A percentile compares a stretch with the other conserved stretches of the same genome.
Evolutionary conservation across 2,113 vertebrate species (phyloP).

Genomic region (Tauraco erythrolophus): DNA sequence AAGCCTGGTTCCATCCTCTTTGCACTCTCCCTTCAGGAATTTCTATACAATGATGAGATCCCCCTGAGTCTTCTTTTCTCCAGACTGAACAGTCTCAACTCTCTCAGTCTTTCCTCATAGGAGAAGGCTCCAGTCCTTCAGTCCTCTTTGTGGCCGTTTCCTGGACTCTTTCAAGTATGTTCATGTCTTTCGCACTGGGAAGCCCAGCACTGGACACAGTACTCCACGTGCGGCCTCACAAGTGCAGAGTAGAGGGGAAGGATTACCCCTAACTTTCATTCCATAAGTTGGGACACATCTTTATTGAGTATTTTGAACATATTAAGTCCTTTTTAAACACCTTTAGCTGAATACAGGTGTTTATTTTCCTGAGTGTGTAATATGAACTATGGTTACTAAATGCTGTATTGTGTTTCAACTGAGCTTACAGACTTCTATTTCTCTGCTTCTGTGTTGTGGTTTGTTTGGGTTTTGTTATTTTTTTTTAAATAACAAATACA

Average conservation of each 20-base stretch:
- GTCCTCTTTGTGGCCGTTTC: rapidly evolving
- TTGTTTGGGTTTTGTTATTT: background rate
- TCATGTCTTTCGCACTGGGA: background rate
- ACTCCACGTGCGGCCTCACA: background rate
- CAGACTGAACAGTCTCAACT: background rate
- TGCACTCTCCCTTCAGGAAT: background rate
- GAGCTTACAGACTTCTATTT: background rate
- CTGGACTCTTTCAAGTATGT: background rate
- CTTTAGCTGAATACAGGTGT: background rate
- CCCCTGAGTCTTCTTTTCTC: background rate
- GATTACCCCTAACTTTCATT: background rate
- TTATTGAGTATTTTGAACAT: background rate
- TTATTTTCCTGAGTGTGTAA: background rate
- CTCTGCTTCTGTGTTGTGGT: background rate
- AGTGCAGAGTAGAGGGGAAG: background rate
- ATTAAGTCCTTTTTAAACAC: background rate
- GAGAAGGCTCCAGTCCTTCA: background rate
- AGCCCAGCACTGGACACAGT: background rate
- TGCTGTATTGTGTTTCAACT: too few relatives aligned
- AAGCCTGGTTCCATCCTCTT: background rate
- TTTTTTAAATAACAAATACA: background rate
- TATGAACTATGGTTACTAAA: background rate
- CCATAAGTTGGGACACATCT: background rate
- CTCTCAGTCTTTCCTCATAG: background rate
- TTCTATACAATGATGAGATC: background rate